These are phyloP conservation scores for Rhodinocichla rosea DNA, from an alignment of 2,113 vertebrate species.

Conservation along the genomic window DNA sequence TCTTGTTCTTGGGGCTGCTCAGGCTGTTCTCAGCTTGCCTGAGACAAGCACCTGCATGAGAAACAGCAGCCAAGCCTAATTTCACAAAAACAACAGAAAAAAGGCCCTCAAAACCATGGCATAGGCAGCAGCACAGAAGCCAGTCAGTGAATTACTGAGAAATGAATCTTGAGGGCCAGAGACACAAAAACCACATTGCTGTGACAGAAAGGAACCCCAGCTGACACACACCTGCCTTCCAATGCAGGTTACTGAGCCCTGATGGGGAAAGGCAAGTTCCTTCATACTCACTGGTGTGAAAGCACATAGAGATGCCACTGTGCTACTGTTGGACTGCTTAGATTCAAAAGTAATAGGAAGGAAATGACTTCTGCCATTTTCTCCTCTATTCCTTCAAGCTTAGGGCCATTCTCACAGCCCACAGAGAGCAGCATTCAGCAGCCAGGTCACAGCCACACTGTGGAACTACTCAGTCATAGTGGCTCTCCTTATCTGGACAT, in stretches of 20 bases:
- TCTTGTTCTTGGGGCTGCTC: not conserved
- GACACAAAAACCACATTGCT: accelerated
- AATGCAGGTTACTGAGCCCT: not conserved
- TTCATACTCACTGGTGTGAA: not conserved
- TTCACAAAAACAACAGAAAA: not conserved
- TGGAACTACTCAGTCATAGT: not conserved
- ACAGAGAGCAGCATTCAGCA: not conserved
- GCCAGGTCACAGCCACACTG: not conserved
- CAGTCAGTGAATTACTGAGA: accelerated
- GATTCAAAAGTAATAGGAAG: not conserved
- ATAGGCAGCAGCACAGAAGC: not conserved
- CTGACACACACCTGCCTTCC: not conserved
- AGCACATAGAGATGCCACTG: not conserved
- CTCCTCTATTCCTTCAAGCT: not conserved
- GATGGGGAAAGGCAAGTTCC: accelerated
- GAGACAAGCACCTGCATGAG: not conserved
- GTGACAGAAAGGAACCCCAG: not conserved
- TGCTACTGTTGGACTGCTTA: not conserved
- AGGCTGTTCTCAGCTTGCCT: not conserved
- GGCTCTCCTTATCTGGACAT: not conserved
- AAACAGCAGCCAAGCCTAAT: not conserved
- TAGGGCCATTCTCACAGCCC: not conserved
- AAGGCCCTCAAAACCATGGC: not conserved
- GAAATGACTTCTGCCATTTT: not conserved
- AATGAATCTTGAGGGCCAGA: not conserved